phyloP scores from a whole-genome alignment of 2,888 invertebrate species.

The Cistogaster globosa region DNA sequence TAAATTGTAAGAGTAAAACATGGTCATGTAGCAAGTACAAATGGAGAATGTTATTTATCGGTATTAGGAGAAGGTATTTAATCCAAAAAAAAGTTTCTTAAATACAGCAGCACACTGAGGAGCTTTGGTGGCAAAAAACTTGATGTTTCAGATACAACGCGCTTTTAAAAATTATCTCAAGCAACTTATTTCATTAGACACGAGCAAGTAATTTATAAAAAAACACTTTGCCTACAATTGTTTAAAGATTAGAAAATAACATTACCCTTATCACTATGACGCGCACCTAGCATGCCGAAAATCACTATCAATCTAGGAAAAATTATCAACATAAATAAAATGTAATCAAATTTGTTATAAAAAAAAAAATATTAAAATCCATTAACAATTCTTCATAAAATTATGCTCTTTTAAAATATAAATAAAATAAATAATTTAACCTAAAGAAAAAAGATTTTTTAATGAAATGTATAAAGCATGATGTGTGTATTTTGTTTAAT shows the following conservation, averaged over 20 bases:
- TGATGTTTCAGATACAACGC: no score
- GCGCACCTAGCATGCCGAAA: neutral
- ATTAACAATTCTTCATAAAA: constrained; percentile 20
- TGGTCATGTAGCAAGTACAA: no score
- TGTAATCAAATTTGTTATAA: neutral
- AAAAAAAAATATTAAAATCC: neutral
- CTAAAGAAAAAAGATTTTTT: neutral
- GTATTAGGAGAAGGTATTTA: no score
- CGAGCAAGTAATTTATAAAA: no score
- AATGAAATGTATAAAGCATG: neutral
- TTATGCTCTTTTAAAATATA: neutral
- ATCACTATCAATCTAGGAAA: neutral
- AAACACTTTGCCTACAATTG: neutral
- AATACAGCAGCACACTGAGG: no score
- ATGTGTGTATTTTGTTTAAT: constrained; percentile 41
- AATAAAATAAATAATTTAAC: constrained; percentile 10
- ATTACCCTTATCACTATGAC: neutral
- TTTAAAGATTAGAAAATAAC: neutral
- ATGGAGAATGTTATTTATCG: no score
- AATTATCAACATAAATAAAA: constrained; percentile 3
- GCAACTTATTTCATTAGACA: no score
- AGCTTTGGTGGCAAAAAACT: no score
- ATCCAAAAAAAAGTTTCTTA: no score
- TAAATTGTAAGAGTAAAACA: no score
- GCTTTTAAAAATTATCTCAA: no score